Evolutionary conservation across 2,888 invertebrate species (phyloP), one percentile per base, ranked within the genome.

Genomic region (Tupiocoris notatus): DNA sequence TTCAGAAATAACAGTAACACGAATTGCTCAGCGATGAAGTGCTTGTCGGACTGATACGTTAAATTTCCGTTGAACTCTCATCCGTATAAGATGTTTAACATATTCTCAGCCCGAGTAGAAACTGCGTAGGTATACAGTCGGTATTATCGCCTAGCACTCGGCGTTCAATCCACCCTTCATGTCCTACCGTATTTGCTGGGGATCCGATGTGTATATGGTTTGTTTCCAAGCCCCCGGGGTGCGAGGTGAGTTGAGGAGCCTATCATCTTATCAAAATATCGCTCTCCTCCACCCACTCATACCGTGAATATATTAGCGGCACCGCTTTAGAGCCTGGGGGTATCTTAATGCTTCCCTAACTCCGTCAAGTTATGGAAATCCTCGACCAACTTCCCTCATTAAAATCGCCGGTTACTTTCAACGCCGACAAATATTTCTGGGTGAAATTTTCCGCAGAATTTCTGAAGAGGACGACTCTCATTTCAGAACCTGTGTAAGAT

Each of bases 221-320:
- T 73, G 68, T 76, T 76, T 70, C 76, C 68, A 68, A 76, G 76
- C 76, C 76, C 76, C 56, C n/a, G 56, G 68, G 76, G 66, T 22
- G 25, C 23, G 73, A 39, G 73, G 73, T 57, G 39, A 39, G 39
- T 39, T 39, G 39, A 73, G 73, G 62, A 68, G 62, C 68, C 68
- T 76, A 76, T 76, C 76, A 70, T 76, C 76, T 76, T 76, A 76
- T 76, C 76, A 76, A 76, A 76, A 76, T 76, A 76, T 76, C 76
- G 76, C 76, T n/a, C 62, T 59, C 64, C 75, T 16, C 24, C 54
- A 1, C 56, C 39, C 20, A 23, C 58, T 3, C 58, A 23, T 17
- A 17, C 16, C 75, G 65, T 75, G 75, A 65, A 75, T 75, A 75
- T 66, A 75, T 75, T 75, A 75, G 75, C 75, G 59, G 57, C 66